Evolutionary conservation across 2,113 vertebrate genomes (phyloP).

Genomic region (Bungarus multicinctus): DNA sequence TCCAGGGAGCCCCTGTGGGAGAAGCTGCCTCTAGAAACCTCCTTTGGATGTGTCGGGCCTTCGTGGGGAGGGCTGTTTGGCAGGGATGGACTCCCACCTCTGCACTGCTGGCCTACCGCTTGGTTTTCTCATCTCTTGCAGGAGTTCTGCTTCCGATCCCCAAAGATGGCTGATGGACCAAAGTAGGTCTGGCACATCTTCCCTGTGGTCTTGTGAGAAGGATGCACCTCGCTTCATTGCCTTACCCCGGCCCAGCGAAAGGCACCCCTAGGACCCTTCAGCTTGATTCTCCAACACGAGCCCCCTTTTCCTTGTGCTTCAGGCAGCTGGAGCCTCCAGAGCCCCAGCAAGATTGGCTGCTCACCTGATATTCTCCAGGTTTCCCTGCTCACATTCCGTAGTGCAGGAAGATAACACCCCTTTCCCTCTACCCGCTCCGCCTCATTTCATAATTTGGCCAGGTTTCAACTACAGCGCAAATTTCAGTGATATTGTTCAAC

Average conservation of each 20-base stretch:
- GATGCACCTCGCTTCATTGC: not conserved
- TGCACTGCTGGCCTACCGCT: accelerated
- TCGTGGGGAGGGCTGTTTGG: not conserved
- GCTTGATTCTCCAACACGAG: not conserved
- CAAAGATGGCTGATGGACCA: constrained; percentile 40
- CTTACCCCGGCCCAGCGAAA: not conserved
- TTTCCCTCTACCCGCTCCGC: not conserved
- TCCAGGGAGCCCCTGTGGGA: not conserved
- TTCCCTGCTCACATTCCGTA: not conserved
- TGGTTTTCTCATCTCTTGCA: not conserved
- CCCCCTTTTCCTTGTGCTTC: not conserved
- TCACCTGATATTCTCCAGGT: not conserved
- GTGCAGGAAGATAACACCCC: not conserved
- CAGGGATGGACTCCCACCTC: not conserved
- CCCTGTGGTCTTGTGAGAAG: not conserved
- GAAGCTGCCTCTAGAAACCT: not conserved
- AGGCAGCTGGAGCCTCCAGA: not conserved
- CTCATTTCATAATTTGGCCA: not conserved
- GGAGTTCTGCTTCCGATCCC: not conserved
- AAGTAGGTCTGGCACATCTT: constrained; percentile 47
- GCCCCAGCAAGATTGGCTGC: not conserved
- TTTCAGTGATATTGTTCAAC: not conserved
- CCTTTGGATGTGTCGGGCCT: not conserved
- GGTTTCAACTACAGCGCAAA: not conserved
- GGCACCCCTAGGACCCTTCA: not conserved